Base-by-base conservation (phyloP, 2,113 vertebrate species). In the Leptobrachium ailaonicum region DNA sequence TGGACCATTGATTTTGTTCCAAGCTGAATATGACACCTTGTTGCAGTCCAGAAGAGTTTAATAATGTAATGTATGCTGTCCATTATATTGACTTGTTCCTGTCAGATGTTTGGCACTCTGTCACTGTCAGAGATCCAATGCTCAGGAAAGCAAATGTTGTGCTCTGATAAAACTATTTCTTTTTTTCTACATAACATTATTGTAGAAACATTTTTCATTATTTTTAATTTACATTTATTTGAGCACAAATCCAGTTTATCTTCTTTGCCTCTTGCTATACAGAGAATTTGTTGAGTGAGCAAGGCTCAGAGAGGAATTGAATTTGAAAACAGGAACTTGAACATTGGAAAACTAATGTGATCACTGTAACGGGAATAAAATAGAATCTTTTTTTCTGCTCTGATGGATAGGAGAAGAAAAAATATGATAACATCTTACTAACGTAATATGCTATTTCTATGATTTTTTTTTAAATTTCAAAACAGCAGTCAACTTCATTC, bases 291-390 rank as follows among this genome's bases (percentile, higher is more conserved):
- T 42, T 79, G 60, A 79, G 45, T 64, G 60, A 72, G 50, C 44
- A 72, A 54, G 60, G 62, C 58, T 73, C 70, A 41, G 44, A 42
- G 54, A 63, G 62, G 73, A 79, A 79, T 79, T 79, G 77, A 72
- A 79, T 79, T 79, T 73, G 71, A 72, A 79, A 79, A 79, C 77
- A 79, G 71, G 77, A 12, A 79, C 40, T 43, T 54, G 44, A 53
- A 54, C 70, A 73, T 45, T 13, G 58, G 70, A 63, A 79, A 71
- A 73, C 68, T 63, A 79, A 79, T 72, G 62, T 53, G 70, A 79
- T 79, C 58, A 73, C 54, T 72, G 77, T 79, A 73, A 73, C 44
- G 73, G 32, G 41, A 64, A 72, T 73, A 72, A 53, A 79, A 72
- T 79, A 44, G 60, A 72, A 72, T 79, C 20, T 32, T 56, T 60